Evolutionary conservation across 2,113 vertebrate species (phyloP).

Genomic region (Tylochromis polylepis): DNA sequence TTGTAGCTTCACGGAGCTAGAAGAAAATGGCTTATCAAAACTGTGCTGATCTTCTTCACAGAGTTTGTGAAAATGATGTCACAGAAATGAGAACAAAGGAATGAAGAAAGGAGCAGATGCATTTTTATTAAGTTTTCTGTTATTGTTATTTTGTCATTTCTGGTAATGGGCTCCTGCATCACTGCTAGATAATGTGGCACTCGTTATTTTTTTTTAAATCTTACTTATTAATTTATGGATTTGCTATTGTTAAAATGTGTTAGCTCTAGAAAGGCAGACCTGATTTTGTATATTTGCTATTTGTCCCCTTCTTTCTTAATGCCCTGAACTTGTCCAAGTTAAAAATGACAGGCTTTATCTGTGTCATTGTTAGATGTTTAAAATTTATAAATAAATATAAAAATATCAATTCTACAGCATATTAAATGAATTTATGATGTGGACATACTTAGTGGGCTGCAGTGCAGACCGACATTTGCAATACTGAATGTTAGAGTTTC

Average conservation of each 20-base stretch:
- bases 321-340: background rate
- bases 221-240: background rate
- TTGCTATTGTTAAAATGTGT: background rate
- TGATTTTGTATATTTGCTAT: background rate
- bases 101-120: background rate
- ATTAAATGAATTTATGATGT: background rate
- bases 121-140: background rate
- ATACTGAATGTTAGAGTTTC: background rate
- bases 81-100: conserved; percentile 33
- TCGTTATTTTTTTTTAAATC: background rate
- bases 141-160: background rate
- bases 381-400: background rate
- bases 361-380: background rate
- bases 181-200: background rate
- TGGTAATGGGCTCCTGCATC: background rate
- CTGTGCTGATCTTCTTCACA: conserved; percentile 25
- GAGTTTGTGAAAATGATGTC: conserved; percentile 80
- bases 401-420: background rate
- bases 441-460: background rate
- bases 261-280: background rate
- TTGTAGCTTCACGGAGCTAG: background rate
- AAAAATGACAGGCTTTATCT: background rate
- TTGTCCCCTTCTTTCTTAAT: background rate
- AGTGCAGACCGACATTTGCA: background rate
- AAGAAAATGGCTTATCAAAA: background rate